Conservation (phyloP, 2,888 invertebrate species). For the Lycocerus yunnanus region DNA sequence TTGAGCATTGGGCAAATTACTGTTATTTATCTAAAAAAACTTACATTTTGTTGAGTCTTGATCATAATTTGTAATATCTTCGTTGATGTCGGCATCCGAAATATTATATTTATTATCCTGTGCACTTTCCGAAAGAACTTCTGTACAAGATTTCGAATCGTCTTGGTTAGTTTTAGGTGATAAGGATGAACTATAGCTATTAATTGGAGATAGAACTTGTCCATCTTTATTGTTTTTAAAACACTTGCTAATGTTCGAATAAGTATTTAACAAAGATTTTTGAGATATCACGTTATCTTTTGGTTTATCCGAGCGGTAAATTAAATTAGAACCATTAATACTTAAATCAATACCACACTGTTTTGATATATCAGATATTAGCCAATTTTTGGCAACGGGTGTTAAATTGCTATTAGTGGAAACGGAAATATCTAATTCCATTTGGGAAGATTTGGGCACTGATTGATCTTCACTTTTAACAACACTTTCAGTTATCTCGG, state of each 20-base stretch:
- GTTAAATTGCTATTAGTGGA: conserved; percentile 24
- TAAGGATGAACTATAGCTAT: conserved; percentile 43
- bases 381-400: conserved; percentile 53
- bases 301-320: conserved; percentile 12
- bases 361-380: conserved; percentile 50
- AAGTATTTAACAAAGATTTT: conserved; percentile 12
- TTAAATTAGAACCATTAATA: conserved; percentile 37
- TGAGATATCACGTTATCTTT: neutral
- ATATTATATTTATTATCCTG: conserved; percentile 32
- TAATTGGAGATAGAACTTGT: conserved; percentile 42
- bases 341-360: conserved; percentile 50
- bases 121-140: conserved; percentile 44
- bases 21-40: conserved; percentile 4
- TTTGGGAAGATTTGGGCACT: conserved; percentile 24
- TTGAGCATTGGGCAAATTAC: neutral
- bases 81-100: conserved; percentile 29
- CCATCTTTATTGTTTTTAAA: conserved; percentile 40
- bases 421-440: conserved; percentile 25
- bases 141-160: conserved; percentile 50
- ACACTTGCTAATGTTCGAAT: conserved; percentile 36
- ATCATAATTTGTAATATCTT: conserved; percentile 30
- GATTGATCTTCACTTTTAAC: conserved; percentile 48
- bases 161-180: conserved; percentile 51
- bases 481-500: conserved; percentile 20
- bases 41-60: conserved; percentile 35